Base-by-base conservation (phyloP, 1,140 invertebrate genomes). In the Lepeophtheirus salmonis region DNA sequence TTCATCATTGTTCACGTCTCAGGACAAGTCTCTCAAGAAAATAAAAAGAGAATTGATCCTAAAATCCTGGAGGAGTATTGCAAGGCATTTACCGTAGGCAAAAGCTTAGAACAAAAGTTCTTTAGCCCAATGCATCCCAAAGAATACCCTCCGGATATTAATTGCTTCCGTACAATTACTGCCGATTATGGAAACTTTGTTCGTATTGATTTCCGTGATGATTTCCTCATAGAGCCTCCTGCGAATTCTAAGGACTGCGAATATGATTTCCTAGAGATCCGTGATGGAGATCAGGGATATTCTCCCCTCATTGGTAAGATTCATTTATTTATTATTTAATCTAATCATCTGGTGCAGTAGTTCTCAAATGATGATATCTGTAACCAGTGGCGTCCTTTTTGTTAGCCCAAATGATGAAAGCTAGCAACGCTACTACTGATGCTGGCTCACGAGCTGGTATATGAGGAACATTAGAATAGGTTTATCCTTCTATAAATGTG, bases 191-290 rank as follows among this genome's bases (percentile, higher is more conserved):
- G 82, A 17, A 78, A 84, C 73, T 71, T 81, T 25, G 75, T 89
- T 49, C 77, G 78, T 63, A 73, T 89, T 65, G 84, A 88, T 70
- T 89, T 89, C 71, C 76, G 83, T 50, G 84, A 87, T 68, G 74
- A 76, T 59, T 90, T 90, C 71, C 70, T 80, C 55, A 74, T 89
- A 55, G 86, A 90, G 70, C 75, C 77, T 24, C 79, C 79, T 26
- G 71, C 16, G 14, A 57, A 24, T 16, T 21, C 21, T 14, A 41
- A 78, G 14, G 75, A 78, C 25, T 90, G 87, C 70, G 76, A 78
- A 70, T 86, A 83, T 71, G 87, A 90, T 71, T 86, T 76, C 71
- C 71, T 89, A 30, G 86, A 89, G 69, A 78, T 88, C 20, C 75
- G 55, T 14, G 55, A 57, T 30, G 55, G 55, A 24, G 55, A 57